Percentiles rank a stretch among this genome's conserved stretches.
phyloP scores from a whole-genome alignment of 2,888 invertebrate genomes.

The Aleiodes alternator region DNA sequence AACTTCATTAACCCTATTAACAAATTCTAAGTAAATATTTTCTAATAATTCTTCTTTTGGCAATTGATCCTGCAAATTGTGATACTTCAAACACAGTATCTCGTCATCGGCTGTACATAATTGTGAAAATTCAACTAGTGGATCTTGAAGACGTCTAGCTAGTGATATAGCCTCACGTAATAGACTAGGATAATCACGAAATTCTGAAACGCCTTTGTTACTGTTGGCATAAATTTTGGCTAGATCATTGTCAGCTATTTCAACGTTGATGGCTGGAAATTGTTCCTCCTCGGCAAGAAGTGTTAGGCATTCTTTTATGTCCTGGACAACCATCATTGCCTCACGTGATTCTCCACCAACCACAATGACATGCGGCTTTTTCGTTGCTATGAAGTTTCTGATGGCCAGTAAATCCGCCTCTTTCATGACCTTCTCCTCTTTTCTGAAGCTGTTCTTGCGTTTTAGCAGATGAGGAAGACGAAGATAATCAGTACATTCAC shows the following conservation, averaged over 20 bases:
- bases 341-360: constrained; percentile 94
- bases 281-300: constrained; percentile 89
- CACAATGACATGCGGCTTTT: constrained; percentile 95
- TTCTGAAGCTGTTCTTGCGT: constrained; percentile 84
- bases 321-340: constrained; percentile 87
- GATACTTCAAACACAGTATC: constrained; percentile 94
- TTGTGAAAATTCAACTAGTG: constrained; percentile 96
- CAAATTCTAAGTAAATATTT: constrained; percentile 91
- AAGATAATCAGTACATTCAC: constrained; percentile 94
- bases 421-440: constrained; percentile 82
- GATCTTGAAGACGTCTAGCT: constrained; percentile 95
- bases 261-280: constrained; percentile 90
- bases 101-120: constrained; percentile 97
- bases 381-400: constrained; percentile 88
- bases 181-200: constrained; percentile 93
- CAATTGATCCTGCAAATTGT: constrained; percentile 88
- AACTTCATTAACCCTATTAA: constrained; percentile 97
- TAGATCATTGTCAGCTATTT: constrained; percentile 95
- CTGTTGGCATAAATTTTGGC: constrained; percentile 95
- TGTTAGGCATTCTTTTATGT: constrained; percentile 84
- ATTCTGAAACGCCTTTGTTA: constrained; percentile 90
- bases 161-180: constrained; percentile 95
- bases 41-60: constrained; percentile 91
- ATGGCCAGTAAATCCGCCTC: constrained; percentile 83
- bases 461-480: constrained; percentile 91